Conservation (phyloP, 2,888 invertebrate species). For the Rotaria macrura region DNA sequence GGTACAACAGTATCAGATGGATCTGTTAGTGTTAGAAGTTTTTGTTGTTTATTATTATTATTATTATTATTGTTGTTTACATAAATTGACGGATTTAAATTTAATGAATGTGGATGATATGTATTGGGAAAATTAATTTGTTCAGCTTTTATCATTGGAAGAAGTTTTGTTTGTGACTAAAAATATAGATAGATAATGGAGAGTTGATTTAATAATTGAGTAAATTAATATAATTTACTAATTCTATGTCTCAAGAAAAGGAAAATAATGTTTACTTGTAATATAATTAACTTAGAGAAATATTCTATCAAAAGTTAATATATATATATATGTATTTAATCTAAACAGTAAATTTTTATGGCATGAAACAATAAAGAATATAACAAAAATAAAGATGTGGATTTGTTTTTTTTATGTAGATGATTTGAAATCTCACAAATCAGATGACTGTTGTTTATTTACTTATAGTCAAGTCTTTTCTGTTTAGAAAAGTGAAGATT, state of each 20-base stretch:
- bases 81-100: not conserved
- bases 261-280: too few relatives aligned
- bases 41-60: not conserved
- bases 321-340: not conserved
- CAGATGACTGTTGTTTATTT: too few relatives aligned
- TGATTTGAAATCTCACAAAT: too few relatives aligned
- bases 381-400: too few relatives aligned
- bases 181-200: not conserved
- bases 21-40: not conserved
- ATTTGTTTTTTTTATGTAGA: too few relatives aligned
- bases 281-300: not conserved
- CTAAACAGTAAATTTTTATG: too few relatives aligned
- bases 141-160: not conserved
- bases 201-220: not conserved
- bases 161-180: not conserved
- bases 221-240: not conserved
- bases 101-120: not conserved
- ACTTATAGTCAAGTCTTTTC: too few relatives aligned
- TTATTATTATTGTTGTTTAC: not conserved
- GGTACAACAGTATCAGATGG: not conserved
- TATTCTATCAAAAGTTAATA: not conserved
- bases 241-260: not conserved
- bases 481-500: too few relatives aligned
- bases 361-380: too few relatives aligned
- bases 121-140: not conserved